phyloP scores from a whole-genome alignment of 2,797 vertebrate genomes.

The Sebastes aleutianus region DNA sequence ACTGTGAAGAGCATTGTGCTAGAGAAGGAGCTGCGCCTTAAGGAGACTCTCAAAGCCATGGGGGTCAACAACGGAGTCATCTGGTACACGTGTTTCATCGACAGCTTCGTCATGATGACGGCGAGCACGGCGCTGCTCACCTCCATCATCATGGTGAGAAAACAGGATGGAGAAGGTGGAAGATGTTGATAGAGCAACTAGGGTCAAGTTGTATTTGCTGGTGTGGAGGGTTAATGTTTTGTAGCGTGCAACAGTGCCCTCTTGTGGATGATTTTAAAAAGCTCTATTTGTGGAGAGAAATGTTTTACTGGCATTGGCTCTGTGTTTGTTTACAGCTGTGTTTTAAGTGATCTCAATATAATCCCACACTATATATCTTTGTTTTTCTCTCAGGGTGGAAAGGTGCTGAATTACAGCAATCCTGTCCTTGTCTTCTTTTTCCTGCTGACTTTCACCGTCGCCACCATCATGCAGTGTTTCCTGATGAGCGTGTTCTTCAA shows the following conservation, averaged over 20 bases:
- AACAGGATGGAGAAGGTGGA: not conserved
- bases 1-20: conserved; percentile 93
- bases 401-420: conserved; percentile 92
- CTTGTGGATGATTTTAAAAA: conserved; percentile 54
- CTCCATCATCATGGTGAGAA: conserved; percentile 88
- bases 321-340: not conserved
- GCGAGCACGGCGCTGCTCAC: conserved; percentile 90
- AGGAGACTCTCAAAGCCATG: conserved; percentile 93
- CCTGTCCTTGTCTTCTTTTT: conserved; percentile 92
- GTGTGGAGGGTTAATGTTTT: not conserved
- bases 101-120: conserved; percentile 90
- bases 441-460: conserved; percentile 88
- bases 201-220: not conserved
- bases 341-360: not conserved
- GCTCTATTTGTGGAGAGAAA: not conserved
- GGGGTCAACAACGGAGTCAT: conserved; percentile 89
- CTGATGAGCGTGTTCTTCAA: conserved; percentile 97
- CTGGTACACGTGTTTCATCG: conserved; percentile 96
- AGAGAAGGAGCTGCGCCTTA: conserved; percentile 94
- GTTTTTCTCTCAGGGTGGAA: conserved; percentile 80
- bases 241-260: conserved; percentile 34
- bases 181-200: not conserved
- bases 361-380: not conserved
- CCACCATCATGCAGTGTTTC: conserved; percentile 95
- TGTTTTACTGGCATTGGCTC: not conserved